Percentiles rank a stretch among this genome's conserved stretches.
phyloP scores from a whole-genome alignment of 2,113 vertebrate species.

The Coptodon bakossiorum region DNA sequence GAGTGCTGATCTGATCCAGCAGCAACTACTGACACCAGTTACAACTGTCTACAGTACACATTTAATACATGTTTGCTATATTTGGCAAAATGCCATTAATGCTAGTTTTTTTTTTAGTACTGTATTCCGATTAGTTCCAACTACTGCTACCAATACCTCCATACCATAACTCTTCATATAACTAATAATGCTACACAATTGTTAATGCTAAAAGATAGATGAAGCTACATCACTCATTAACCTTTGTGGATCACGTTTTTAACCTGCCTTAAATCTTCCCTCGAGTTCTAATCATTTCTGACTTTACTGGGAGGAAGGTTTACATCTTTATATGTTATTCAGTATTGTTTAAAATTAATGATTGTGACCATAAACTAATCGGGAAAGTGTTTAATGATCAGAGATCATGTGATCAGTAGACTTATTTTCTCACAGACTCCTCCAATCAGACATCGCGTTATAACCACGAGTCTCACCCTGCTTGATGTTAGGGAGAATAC shows the following conservation, averaged over 20 bases:
- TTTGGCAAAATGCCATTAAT: neutral
- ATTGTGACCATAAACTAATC: neutral
- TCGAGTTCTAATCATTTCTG: neutral
- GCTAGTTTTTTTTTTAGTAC: accelerated
- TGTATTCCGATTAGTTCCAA: neutral
- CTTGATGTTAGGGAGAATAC: neutral
- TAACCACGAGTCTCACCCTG: neutral
- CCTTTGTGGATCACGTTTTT: accelerated
- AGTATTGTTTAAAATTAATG: neutral
- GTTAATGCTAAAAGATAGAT: neutral
- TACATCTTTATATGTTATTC: accelerated
- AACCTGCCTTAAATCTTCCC: neutral
- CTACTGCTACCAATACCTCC: neutral
- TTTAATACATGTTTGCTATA: neutral
- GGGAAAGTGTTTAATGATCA: accelerated
- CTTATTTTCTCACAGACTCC: neutral
- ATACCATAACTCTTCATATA: neutral
- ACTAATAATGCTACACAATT: accelerated
- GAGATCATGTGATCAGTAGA: accelerated
- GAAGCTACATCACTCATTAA: neutral
- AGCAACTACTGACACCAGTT: neutral
- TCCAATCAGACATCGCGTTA: neutral
- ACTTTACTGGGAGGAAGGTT: accelerated
- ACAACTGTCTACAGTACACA: neutral
- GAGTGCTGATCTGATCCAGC: too few relatives aligned